Evolutionary conservation across 2,113 vertebrate genomes (phyloP).

Genomic region (Petroica traversi): DNA sequence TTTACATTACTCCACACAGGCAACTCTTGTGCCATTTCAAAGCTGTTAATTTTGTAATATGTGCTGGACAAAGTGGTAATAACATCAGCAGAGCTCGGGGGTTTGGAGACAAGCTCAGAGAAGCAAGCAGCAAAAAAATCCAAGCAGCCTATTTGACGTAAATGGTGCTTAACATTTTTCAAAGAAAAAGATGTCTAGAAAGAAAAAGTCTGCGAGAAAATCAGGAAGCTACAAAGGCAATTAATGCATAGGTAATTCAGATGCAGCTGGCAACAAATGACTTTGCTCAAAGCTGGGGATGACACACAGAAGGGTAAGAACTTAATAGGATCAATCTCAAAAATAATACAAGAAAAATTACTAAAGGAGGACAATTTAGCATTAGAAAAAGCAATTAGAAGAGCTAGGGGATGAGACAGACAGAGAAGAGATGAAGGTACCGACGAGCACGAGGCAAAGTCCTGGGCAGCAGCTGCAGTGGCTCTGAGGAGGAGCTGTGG

Average conservation of each 20-base stretch:
- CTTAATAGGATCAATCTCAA: slow-evolving; percentile 50
- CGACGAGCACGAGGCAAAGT: background rate
- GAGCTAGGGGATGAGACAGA: background rate
- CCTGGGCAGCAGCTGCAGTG: background rate
- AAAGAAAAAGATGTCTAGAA: background rate
- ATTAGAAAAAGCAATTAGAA: slow-evolving; percentile 7
- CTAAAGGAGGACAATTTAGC: background rate
- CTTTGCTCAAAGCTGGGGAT: slow-evolving; percentile 1
- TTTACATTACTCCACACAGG: background rate
- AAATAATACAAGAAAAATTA: slow-evolving; percentile 23
- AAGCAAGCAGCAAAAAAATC: slow-evolving; percentile 11
- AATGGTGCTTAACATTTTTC: background rate
- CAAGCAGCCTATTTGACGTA: background rate
- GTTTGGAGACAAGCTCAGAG: background rate
- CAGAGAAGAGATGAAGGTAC: background rate
- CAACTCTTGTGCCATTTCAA: background rate
- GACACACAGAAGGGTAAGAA: background rate
- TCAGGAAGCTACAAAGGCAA: slow-evolving; percentile 13
- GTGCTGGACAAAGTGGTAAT: background rate
- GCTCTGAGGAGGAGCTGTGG: background rate
- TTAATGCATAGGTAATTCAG: slow-evolving; percentile 20
- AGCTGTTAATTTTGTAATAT: background rate
- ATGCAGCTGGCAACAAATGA: background rate
- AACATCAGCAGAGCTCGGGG: background rate
- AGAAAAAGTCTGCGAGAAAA: background rate